Base-by-base conservation (phyloP, 1,140 invertebrate genomes). In the Vanessa tameamea region DNA sequence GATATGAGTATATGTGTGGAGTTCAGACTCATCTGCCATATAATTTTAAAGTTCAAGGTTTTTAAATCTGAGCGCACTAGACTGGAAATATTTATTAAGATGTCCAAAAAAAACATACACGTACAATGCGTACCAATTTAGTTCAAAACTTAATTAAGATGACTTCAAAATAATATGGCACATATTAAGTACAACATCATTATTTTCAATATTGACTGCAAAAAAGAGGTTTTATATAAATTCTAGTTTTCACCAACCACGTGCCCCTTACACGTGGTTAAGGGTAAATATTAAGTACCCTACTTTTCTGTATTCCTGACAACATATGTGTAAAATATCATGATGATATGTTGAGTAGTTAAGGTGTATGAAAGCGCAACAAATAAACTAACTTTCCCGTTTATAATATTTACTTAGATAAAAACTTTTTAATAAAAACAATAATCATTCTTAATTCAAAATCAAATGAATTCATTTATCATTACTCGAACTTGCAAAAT, bases 401-500 rank as follows among this genome's bases (percentile, higher is more conserved):
- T 31, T 31, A 48, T 48, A 48, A 13, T 48, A 48, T 51, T 51
- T 51, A n/a, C 2, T 20, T 7, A 53, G 2, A 53, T 16, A n/a
- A 53, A 53, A 53, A 16, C n/a, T 15, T 53, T 16, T 26, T 12
- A 11, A 59, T 13, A 26, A 59, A 13, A 59, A 6, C 4, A 61
- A 61, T 61, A 37, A 61, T 61, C 6, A 15, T 20, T 61, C 23
- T 61, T 37, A 26, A 13, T 61, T 61, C 6, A 37, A 8, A 61
- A 61, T 61, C 57, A 63, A 70, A 70, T 50, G 23, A 16, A 70
- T 70, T 70, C 68, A 63, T 63, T 70, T 70, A 63, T 63, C 47
- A 69, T 63, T 47, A 23, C 64, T 61, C 57, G 51, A 43, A 61
- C 57, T 31, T 37, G 57, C 68, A 70, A 50, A 63, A 37, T 70